A percentile compares a stretch with the other conserved stretches of the same genome.
phyloP scores from a whole-genome alignment of 2,113 vertebrate species.

The Petaurus breviceps region DNA sequence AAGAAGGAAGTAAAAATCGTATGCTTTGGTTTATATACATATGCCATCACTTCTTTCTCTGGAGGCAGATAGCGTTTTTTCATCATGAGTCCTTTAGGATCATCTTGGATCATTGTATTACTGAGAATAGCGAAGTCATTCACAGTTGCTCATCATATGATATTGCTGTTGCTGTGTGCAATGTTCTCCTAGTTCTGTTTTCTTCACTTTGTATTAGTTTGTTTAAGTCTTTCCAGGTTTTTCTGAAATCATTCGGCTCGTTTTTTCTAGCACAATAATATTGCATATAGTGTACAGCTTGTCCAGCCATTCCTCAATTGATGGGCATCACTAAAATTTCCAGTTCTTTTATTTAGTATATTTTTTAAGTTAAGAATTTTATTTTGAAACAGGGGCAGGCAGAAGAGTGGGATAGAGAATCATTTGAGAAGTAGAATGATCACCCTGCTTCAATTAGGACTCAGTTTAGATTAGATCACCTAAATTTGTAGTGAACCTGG shows the following conservation, averaged over 20 bases:
- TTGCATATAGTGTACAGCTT: too few species aligned
- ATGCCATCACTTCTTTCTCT: background rate
- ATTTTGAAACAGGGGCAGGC: too few species aligned
- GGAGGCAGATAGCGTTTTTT: background rate
- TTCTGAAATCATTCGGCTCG: background rate
- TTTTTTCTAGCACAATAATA: too few species aligned
- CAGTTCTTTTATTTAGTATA: background rate
- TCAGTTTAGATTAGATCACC: background rate
- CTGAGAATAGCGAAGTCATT: background rate
- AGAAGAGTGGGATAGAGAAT: background rate
- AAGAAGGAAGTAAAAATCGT: background rate
- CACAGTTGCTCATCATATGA: background rate
- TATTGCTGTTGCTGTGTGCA: background rate
- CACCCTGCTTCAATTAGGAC: background rate
- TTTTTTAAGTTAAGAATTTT: too few species aligned
- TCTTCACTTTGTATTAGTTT: background rate
- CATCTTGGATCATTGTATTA: background rate
- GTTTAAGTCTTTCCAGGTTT: background rate
- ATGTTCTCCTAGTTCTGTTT: background rate
- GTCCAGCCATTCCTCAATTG: too few species aligned
- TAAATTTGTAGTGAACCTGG: background rate
- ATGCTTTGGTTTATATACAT: background rate
- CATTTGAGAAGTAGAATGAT: background rate
- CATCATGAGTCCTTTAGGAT: background rate
- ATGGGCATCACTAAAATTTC: background rate